These are phyloP conservation scores for Oncopodura yosiiana DNA, from an alignment of 1,140 invertebrate genomes.

Conservation along the genomic window DNA sequence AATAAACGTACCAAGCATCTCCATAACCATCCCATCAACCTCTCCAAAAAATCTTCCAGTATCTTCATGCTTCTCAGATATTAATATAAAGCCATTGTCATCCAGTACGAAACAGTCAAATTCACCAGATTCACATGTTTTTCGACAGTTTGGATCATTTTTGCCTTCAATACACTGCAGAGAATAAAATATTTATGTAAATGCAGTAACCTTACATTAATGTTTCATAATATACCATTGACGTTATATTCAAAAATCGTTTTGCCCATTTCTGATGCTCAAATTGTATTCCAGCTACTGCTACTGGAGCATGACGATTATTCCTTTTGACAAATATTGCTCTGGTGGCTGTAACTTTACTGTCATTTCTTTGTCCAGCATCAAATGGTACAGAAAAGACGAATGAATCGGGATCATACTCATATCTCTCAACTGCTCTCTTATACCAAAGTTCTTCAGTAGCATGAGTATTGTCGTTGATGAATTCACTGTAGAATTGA, in stretches of 20 bases:
- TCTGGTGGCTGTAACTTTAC: constrained; percentile 62
- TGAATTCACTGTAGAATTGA: constrained; percentile 60
- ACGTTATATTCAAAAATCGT: constrained; percentile 76
- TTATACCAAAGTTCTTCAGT: constrained; percentile 88
- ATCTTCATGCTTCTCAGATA: constrained; percentile 71
- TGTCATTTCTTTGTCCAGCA: constrained; percentile 55
- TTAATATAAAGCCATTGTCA: constrained; percentile 86
- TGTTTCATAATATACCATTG: constrained; percentile 48
- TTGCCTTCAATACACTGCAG: constrained; percentile 52
- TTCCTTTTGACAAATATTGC: constrained; percentile 78
- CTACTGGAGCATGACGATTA: constrained; percentile 72
- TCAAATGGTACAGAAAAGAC: constrained; percentile 84
- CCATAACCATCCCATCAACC: constrained; percentile 87
- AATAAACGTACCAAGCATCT: no score
- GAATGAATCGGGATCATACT: constrained; percentile 75
- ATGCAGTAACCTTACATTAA: background rate
- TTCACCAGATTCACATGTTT: constrained; percentile 72
- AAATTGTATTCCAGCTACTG: constrained; percentile 80
- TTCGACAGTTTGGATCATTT: constrained; percentile 56
- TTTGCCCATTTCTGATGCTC: constrained; percentile 65
- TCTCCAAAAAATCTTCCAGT: constrained; percentile 76
- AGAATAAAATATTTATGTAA: constrained; percentile 9
- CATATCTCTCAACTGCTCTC: constrained; percentile 79
- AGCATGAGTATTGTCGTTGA: constrained; percentile 64
- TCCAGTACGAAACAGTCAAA: constrained; percentile 85